Base-by-base conservation (phyloP, 2,888 invertebrate genomes). In the Drosophila mimica region DNA sequence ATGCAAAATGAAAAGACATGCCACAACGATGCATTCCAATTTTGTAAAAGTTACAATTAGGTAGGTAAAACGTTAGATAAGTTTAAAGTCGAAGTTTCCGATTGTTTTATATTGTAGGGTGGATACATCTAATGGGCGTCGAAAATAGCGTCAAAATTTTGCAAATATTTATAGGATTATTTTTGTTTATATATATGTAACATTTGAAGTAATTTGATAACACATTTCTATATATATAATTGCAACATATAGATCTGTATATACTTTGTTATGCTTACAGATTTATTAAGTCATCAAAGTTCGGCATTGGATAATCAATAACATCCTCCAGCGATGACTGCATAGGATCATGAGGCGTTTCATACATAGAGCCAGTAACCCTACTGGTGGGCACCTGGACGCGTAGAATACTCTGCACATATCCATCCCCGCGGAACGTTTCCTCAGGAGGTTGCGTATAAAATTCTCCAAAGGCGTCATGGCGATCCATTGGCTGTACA, bases 1-100 rank as follows among this genome's bases (percentile, higher is more conserved):
- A 79, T 85, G 81, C 84, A 80, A 86, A 85, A 74, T 66, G 65
- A 82, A 88, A 88, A 79, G 57, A 64, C 81, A 86, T 86, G 86
- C 83, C 82, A 80, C 70, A 85, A 83, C 61, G 81, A 67, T 80
- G 73, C 70, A 76, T 73, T 86, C 80, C 86, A 60, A 82, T 58
- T 73, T n/a, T n/a, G n/a, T n/a, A n/a, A n/a, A n/a, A n/a, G n/a
- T n/a, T n/a, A 60, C 62, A 75, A 67, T 68, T 43, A 59, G 48
- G 62, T 43, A 59, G 31, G 30, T 69, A 40, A 58, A 71, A 58
- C 20, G 31, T 58, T 65, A 54, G 49, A 65, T 73, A 61, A 57
- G 17, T 68, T 30, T 60, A 60, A 62, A 52, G 59, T 76, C 53
- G 68, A 76, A 36, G 65, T 60, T 53, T 52, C 71, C 69, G 62